A percentile compares a stretch with the other conserved stretches of the same genome.
Conservation (phyloP, 2,113 vertebrate species). For the Nothobranchius furzeri region DNA sequence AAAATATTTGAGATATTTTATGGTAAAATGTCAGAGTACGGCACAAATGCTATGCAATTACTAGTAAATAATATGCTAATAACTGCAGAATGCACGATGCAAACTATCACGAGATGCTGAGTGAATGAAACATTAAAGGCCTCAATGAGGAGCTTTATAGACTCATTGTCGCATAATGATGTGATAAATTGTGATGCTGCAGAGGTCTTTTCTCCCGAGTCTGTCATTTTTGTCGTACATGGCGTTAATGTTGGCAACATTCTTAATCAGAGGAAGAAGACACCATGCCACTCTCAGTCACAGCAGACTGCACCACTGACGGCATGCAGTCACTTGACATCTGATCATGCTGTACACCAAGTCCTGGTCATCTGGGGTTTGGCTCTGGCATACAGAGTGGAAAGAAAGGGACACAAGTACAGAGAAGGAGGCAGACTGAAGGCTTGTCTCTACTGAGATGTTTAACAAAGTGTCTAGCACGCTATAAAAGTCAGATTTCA, state of each 20-base stretch:
- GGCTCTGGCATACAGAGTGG: conserved; percentile 68
- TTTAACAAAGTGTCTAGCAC: conserved; percentile 45
- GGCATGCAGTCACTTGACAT: conserved; percentile 56
- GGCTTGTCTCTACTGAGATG: conserved; percentile 24
- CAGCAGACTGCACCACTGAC: conserved; percentile 26
- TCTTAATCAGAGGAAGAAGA: conserved; percentile 42
- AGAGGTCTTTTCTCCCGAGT: conserved; percentile 34
- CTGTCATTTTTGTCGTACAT: conserved; percentile 48
- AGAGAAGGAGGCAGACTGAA: conserved; percentile 48
- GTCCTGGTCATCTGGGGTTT: conserved; percentile 63
- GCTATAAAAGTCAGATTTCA: conserved; percentile 35
- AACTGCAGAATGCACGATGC: not conserved
- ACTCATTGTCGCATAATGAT: conserved; percentile 17
- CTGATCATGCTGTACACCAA: conserved; percentile 65
- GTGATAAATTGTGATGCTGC: conserved; percentile 43
- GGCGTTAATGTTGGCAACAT: conserved; percentile 56
- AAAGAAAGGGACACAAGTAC: conserved; percentile 56
- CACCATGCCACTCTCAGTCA: conserved; percentile 35
- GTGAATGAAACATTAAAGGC: not conserved
- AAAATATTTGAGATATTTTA: no score
- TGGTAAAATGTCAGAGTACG: no score
- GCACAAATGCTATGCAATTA: no score
- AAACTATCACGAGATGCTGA: not conserved
- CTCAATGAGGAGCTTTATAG: not conserved
- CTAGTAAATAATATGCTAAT: no score